Evolutionary conservation across 2,113 vertebrate species (phyloP).

Genomic region (Cygnus buccinator): DNA sequence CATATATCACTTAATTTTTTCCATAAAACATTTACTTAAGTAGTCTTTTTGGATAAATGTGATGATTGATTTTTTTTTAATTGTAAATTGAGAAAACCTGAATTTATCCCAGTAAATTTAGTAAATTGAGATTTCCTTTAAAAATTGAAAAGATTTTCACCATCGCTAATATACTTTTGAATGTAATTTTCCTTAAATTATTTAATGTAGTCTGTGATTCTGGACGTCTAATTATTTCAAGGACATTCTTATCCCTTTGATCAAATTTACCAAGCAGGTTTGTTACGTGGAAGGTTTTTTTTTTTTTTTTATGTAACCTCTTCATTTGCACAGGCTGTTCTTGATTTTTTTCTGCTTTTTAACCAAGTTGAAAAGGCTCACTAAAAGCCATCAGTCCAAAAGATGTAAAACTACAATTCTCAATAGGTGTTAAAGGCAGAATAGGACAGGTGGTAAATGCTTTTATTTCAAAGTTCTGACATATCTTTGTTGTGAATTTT

Average conservation of each 20-base stretch:
- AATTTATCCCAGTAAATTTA: background rate
- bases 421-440: constrained; percentile 33
- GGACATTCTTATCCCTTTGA: background rate
- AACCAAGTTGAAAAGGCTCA: constrained; percentile 38
- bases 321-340: background rate
- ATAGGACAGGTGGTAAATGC: constrained; percentile 14
- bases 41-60: background rate
- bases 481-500: constrained; percentile 61
- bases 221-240: background rate
- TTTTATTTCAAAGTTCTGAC: constrained; percentile 51
- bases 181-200: background rate
- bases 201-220: background rate
- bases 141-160: background rate
- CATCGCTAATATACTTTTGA: background rate
- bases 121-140: background rate
- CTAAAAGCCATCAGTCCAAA: constrained; percentile 21
- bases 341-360: constrained; percentile 54
- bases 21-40: background rate
- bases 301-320: background rate
- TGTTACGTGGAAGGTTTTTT: background rate
- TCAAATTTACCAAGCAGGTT: background rate
- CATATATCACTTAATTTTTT: fast-evolving
- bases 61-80: background rate
- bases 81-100: background rate
- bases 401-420: constrained; percentile 33